These are phyloP conservation scores for Bombylius discolor DNA, from an alignment of 2,888 invertebrate species.

Conservation along the genomic window DNA sequence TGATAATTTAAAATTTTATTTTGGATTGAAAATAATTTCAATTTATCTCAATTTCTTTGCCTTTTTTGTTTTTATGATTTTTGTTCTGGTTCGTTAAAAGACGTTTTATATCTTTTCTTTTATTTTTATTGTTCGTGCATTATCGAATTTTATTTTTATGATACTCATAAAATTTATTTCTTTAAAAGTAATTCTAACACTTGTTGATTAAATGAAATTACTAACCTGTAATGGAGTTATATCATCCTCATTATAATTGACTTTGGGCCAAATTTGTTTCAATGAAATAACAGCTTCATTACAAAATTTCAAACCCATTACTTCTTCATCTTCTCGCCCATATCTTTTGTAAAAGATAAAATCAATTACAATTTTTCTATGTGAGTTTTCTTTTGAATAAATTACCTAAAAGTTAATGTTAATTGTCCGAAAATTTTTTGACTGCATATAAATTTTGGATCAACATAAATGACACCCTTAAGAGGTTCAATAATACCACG, in stretches of 20 bases:
- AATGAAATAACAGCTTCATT: slow-evolving; percentile 88
- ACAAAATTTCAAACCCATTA: slow-evolving; percentile 90
- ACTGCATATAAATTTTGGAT: slow-evolving; percentile 48
- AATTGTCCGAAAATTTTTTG: slow-evolving; percentile 69
- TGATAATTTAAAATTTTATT: too few species aligned
- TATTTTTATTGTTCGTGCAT: too few species aligned
- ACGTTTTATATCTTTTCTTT: too few species aligned
- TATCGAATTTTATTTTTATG: too few species aligned
- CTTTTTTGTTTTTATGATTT: too few species aligned
- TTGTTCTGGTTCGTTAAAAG: too few species aligned
- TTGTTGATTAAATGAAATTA: not conserved
- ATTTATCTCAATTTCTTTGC: too few species aligned
- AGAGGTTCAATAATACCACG: slow-evolving; percentile 58
- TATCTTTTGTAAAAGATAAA: slow-evolving; percentile 40
- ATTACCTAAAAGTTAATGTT: slow-evolving; percentile 74
- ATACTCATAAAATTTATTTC: too few species aligned
- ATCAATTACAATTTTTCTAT: not conserved
- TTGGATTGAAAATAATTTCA: too few species aligned
- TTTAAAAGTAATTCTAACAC: too few species aligned
- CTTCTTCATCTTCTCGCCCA: slow-evolving; percentile 90
- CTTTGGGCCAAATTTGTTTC: slow-evolving; percentile 62
- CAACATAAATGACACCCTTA: slow-evolving; percentile 79
- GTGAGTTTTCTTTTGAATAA: too few species aligned
- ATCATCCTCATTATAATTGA: slow-evolving; percentile 40
- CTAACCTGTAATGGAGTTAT: slow-evolving; percentile 56